phyloP scores from a whole-genome alignment of 2,113 vertebrate species.

The Polyodon spathula region DNA sequence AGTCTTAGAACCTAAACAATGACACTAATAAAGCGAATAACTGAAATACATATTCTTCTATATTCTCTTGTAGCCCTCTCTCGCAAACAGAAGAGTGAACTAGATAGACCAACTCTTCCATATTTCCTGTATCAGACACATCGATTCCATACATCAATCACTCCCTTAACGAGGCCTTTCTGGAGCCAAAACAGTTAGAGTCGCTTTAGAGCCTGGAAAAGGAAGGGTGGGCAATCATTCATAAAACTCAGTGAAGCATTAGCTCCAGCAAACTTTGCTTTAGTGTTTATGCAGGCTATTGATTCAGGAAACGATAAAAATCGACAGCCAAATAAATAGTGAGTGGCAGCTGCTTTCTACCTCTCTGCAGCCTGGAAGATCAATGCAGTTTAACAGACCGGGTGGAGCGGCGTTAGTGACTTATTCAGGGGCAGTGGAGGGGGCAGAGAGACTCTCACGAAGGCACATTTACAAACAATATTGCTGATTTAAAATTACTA shows the following conservation, averaged over 20 bases:
- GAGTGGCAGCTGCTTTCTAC: constrained; percentile 50
- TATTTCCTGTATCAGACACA: too few relatives aligned
- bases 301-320: constrained; percentile 70
- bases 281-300: constrained; percentile 66
- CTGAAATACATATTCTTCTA: too few relatives aligned
- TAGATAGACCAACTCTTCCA: too few relatives aligned
- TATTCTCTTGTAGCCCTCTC: too few relatives aligned
- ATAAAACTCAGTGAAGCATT: constrained; percentile 2
- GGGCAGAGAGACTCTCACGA: background rate
- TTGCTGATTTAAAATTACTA: background rate
- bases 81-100: too few relatives aligned
- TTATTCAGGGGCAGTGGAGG: background rate
- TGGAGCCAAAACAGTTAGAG: background rate
- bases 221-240: background rate
- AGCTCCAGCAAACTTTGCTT: constrained; percentile 60
- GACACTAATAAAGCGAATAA: too few relatives aligned
- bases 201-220: background rate
- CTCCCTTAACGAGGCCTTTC: too few relatives aligned
- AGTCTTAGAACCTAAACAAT: too few relatives aligned
- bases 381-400: constrained; percentile 54
- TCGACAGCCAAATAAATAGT: constrained; percentile 73
- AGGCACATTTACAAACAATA: background rate
- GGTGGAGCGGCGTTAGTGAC: background rate
- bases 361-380: constrained; percentile 48
- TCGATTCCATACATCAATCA: too few relatives aligned